Evolutionary conservation across 2,113 vertebrate species (phyloP), one percentile per base, ranked within the genome.

Genomic region (Falcunculus frontatus): DNA sequence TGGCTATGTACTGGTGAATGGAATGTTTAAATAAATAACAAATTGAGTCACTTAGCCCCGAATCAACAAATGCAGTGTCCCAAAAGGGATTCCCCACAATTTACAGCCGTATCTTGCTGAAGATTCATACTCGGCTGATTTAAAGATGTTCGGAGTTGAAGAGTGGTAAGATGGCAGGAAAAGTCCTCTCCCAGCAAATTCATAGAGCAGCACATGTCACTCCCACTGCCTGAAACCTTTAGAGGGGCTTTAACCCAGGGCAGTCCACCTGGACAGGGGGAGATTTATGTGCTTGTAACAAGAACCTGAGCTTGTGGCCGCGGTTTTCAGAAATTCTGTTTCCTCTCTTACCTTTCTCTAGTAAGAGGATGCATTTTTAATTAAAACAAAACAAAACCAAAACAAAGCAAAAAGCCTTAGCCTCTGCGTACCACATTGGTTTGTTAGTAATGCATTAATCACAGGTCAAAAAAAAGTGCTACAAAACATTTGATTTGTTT

Each of bases 11-110:
- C 76, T 93, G 76, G 50, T 86, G 80, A 96, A 90, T 53, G 92
- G 90, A 96, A 96, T 96, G 96, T 68, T 92, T 95, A 95, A 94
- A 94, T 84, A 96, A 96, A 93, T 68, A 96, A 41, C 17, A 90
- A 93, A 92, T 57, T 78, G 60, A 94, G 64, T 84, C 73, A 86
- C 76, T 93, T 70, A 87, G 52, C 52, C 68, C 49, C 86, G 56
- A 81, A 90, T 87, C 92, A 97, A 96, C 82, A 96, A 96, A 93
- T 90, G 78, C 7, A 44, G n/a, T 68, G 83, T 95, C 95, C 85
- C 93, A 84, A 64, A 95, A 93, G 92, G 83, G 88, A 89, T 90
- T 92, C 90, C 93, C 93, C 83, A 64, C 39, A 81, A 68, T 78
- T 90, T 93, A 93, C 75, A 74, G 44, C 33, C 1, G 2, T 42